Conservation (phyloP, 1,140 invertebrate genomes). For the Ditylenchus dipsaci region DNA sequence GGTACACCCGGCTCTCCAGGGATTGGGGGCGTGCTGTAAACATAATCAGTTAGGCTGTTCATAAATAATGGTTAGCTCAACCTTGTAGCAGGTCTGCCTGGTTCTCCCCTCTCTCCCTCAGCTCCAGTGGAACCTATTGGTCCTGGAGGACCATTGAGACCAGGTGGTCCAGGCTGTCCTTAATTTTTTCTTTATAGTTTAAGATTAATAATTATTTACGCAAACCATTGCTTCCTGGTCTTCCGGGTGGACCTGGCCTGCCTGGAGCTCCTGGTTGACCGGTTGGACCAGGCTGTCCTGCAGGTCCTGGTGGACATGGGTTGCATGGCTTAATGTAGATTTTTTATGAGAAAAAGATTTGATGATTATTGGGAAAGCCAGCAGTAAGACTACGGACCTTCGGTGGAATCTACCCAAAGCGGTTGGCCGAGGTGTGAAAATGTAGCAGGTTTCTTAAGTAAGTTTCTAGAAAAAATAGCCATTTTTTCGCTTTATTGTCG, state of each 20-base stretch:
- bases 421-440: no score
- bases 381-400: no score
- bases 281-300: slow-evolving; percentile 14
- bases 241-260: slow-evolving; percentile 18
- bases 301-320: slow-evolving; percentile 45
- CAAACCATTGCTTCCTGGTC: slow-evolving; percentile 25
- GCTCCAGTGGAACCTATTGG: slow-evolving; percentile 10
- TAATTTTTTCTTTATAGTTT: not conserved
- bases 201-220: no score
- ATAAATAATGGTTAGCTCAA: no score
- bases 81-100: slow-evolving; percentile 27
- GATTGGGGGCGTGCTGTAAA: slow-evolving; percentile 19
- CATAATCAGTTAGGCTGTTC: no score
- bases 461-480: no score
- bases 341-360: no score
- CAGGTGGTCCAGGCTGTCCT: slow-evolving; percentile 24
- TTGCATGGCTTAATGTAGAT: slow-evolving; percentile 52
- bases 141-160: slow-evolving; percentile 25
- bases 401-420: no score
- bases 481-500: no score
- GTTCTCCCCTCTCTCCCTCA: slow-evolving; percentile 29
- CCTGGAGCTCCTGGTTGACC: slow-evolving; percentile 29
- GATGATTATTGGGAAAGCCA: no score
- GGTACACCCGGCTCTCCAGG: slow-evolving; percentile 25
- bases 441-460: no score